These are phyloP conservation scores for Sebastes taczanowskii DNA, from an alignment of 2,797 vertebrate genomes.

Conservation along the genomic window DNA sequence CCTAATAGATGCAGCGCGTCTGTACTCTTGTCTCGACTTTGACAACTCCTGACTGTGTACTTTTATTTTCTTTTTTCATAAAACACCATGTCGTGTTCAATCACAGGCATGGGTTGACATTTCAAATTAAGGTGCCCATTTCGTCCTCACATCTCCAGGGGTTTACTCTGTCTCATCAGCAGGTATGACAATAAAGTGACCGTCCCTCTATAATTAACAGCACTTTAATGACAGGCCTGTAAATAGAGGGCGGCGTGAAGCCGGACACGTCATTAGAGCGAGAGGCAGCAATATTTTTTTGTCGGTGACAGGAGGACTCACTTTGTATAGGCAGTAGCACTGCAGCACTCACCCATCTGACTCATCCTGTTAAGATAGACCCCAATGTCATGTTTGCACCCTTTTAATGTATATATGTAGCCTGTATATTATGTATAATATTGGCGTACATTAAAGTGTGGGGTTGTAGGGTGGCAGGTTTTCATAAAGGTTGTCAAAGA, in stretches of 20 bases:
- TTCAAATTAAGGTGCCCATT: constrained; percentile 38
- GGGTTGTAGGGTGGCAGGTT: not conserved
- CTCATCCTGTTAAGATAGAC: not conserved
- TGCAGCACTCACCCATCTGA: not conserved
- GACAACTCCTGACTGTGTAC: not conserved
- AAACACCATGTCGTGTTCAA: constrained; percentile 23
- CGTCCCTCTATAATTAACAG: constrained; percentile 33
- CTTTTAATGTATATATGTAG: not conserved
- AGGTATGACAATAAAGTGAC: constrained; percentile 33
- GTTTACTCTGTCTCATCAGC: constrained; percentile 29
- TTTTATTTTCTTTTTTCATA: not conserved
- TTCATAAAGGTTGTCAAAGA: not conserved
- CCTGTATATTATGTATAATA: not conserved
- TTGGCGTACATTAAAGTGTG: not conserved
- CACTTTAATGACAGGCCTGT: constrained; percentile 36
- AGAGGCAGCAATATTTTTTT: not conserved
- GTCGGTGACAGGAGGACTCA: not conserved
- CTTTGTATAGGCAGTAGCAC: not conserved
- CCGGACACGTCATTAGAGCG: not conserved
- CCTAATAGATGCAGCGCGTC: not conserved
- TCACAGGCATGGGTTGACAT: constrained; percentile 29
- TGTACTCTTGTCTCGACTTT: not conserved
- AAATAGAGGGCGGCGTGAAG: constrained; percentile 18
- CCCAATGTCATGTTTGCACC: not conserved
- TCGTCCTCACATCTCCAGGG: constrained; percentile 10